These are phyloP conservation scores for Melanerpes aurifrons DNA, from an alignment of 2,113 vertebrate genomes.

Conservation along the genomic window DNA sequence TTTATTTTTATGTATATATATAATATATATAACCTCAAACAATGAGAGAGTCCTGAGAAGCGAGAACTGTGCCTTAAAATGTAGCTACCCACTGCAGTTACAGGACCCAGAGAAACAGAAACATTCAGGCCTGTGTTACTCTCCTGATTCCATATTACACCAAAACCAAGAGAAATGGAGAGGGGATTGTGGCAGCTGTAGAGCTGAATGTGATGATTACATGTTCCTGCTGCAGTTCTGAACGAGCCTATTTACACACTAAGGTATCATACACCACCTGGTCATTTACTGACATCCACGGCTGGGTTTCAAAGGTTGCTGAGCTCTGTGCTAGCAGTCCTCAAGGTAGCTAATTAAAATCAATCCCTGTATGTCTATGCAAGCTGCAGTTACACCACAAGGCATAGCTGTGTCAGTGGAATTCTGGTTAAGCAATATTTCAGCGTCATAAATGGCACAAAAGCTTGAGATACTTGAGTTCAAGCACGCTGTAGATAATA, in stretches of 20 bases:
- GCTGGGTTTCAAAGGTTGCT: not conserved
- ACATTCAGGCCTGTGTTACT: not conserved
- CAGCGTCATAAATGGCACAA: not conserved
- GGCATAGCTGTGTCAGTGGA: not conserved
- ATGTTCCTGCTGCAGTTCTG: not conserved
- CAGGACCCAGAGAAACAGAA: not conserved
- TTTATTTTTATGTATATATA: not conserved
- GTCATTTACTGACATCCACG: not conserved
- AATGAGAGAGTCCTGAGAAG: not conserved
- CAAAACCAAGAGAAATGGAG: not conserved
- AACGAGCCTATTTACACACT: not conserved
- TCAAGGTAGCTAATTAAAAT: not conserved
- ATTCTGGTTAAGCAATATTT: not conserved
- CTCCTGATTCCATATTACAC: not conserved
- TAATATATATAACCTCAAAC: no score
- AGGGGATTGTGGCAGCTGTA: not conserved
- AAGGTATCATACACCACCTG: not conserved
- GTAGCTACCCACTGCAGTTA: not conserved
- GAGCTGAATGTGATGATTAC: not conserved
- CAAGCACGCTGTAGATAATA: not conserved
- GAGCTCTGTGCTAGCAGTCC: not conserved
- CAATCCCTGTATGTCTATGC: not conserved
- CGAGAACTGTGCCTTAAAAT: not conserved
- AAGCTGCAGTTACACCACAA: not conserved
- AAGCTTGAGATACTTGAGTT: not conserved